Evolutionary conservation across 2,113 vertebrate genomes (phyloP).

Genomic region (Gavia stellata): DNA sequence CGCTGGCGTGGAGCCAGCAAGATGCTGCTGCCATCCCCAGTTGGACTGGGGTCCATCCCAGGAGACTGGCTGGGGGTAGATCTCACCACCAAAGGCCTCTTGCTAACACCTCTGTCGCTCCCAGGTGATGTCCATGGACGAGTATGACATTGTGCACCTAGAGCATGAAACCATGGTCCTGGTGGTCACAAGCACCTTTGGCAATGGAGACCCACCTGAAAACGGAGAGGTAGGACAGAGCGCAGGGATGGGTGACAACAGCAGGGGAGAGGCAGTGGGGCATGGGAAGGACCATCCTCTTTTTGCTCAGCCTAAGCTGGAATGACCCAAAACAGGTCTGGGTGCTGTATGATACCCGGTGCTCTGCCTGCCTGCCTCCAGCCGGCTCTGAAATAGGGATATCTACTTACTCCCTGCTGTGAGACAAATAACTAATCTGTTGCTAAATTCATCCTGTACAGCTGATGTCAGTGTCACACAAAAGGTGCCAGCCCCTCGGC

Average conservation of each 20-base stretch:
- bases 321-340: not conserved
- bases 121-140: slow-evolving; percentile 94
- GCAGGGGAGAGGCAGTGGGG: not conserved
- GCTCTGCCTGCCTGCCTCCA: not conserved
- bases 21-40: not conserved
- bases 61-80: not conserved
- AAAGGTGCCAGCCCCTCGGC: not conserved
- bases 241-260: accelerated
- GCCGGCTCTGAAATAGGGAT: not conserved
- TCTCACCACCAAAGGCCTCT: not conserved
- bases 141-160: slow-evolving; percentile 92
- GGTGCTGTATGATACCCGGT: not conserved
- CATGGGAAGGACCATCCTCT: accelerated
- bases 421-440: not conserved
- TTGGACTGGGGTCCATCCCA: not conserved
- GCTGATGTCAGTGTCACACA: not conserved
- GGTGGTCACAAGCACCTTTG: slow-evolving; percentile 94
- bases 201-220: slow-evolving; percentile 94
- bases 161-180: slow-evolving; percentile 93
- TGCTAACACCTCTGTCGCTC: not conserved
- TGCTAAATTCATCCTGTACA: not conserved
- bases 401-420: not conserved
- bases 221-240: slow-evolving; percentile 86
- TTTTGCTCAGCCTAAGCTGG: not conserved
- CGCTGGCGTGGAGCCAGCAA: not conserved